These are phyloP conservation scores for Sycophila texana DNA, from an alignment of 2,888 invertebrate genomes.

Conservation along the genomic window DNA sequence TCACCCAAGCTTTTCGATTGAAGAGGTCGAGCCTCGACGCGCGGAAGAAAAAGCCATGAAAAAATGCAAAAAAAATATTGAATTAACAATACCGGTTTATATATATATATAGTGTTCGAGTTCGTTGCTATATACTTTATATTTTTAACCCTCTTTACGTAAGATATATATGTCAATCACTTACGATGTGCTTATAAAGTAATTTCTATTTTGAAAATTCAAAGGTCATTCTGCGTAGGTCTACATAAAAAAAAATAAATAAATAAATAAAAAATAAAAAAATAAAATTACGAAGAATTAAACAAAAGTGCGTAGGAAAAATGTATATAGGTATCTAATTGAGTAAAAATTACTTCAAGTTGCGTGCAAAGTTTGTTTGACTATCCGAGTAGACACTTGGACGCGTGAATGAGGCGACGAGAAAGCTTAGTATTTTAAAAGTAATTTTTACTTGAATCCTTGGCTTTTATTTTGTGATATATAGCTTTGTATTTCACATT, in stretches of 20 bases:
- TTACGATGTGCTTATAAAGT: conserved; percentile 44
- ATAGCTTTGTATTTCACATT: no score
- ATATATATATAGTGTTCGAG: conserved; percentile 20
- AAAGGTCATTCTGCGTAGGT: background rate
- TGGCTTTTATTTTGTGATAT: no score
- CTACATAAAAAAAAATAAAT: background rate
- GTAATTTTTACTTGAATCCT: no score
- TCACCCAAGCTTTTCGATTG: conserved; percentile 36
- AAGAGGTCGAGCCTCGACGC: conserved; percentile 8
- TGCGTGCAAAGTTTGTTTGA: no score
- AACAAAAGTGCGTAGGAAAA: no score
- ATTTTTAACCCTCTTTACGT: conserved; percentile 26
- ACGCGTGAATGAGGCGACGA: no score
- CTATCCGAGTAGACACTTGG: no score
- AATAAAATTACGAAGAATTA: background rate
- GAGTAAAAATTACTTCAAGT: no score
- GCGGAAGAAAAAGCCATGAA: conserved; percentile 13
- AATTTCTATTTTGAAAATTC: conserved; percentile 47
- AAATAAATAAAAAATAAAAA: no score
- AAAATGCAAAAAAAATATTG: conserved; percentile 14
- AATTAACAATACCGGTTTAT: conserved; percentile 12
- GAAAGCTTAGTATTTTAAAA: no score
- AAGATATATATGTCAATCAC: conserved; percentile 44
- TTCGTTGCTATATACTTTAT: conserved; percentile 35
- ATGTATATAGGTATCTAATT: no score